A percentile compares a stretch with the other conserved stretches of the same genome.
Conservation (phyloP, 2,113 vertebrate species). For the Castor canadensis region DNA sequence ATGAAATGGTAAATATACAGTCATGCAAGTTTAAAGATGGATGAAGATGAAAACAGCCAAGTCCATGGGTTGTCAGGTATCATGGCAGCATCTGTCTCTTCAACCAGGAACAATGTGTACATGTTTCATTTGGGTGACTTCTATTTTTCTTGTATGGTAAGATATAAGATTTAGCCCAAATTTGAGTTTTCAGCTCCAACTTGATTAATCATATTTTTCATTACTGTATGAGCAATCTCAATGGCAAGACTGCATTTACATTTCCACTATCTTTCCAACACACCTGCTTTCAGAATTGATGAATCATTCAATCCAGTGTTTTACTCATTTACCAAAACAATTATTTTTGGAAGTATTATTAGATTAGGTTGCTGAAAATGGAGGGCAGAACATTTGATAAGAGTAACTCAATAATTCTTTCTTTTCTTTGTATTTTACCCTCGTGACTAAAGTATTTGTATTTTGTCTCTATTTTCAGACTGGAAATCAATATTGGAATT, state of each 20-base stretch:
- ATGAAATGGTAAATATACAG: neutral
- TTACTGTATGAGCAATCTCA: neutral
- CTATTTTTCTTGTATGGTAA: neutral
- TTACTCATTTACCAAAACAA: neutral
- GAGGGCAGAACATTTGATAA: neutral
- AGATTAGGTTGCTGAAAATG: neutral
- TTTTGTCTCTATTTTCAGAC: neutral
- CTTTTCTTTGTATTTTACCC: slow-evolving; percentile 14
- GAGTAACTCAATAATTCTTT: neutral
- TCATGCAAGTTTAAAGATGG: neutral
- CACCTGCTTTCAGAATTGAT: neutral
- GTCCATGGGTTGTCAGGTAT: neutral
- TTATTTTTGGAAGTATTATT: neutral
- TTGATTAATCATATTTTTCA: neutral
- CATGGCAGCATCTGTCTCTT: neutral
- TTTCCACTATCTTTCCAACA: neutral
- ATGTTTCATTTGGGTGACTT: neutral
- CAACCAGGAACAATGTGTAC: neutral
- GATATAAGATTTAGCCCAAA: neutral
- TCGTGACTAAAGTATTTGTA: neutral
- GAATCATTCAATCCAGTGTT: neutral
- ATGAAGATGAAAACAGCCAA: neutral
- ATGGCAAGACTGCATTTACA: neutral
- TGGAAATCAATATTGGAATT: neutral
- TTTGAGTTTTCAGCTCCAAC: neutral